These are phyloP conservation scores for Scleropages formosus DNA, from an alignment of 2,797 vertebrate genomes.

Conservation along the genomic window DNA sequence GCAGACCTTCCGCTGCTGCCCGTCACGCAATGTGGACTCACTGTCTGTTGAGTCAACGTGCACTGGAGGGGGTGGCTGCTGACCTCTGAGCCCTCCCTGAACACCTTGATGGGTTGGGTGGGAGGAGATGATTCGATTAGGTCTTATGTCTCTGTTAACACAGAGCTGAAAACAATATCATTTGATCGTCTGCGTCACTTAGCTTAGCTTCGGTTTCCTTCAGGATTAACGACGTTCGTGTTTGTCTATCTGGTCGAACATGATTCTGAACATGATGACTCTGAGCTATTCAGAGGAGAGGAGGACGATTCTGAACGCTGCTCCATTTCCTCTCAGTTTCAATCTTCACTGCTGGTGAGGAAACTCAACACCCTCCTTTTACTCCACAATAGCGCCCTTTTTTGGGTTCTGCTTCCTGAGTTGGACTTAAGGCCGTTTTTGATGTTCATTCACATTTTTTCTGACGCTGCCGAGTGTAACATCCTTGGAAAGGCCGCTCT, in stretches of 20 bases:
- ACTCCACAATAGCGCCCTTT: too few relatives aligned
- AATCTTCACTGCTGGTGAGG: not conserved
- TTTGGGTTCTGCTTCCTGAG: not conserved
- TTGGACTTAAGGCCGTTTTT: not conserved
- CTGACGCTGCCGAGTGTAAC: not conserved
- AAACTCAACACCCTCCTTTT: not conserved
- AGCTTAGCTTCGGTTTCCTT: too few relatives aligned
- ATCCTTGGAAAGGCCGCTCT: not conserved
- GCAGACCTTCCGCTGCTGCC: not conserved
- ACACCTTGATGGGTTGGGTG: constrained; percentile 6
- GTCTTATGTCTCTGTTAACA: not conserved
- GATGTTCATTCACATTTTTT: constrained; percentile 1
- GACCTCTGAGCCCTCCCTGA: constrained; percentile 11
- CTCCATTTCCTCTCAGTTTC: not conserved
- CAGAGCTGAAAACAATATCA: not conserved
- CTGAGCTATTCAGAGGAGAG: too few relatives aligned
- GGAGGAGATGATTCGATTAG: not conserved
- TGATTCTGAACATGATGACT: too few relatives aligned
- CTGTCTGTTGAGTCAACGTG: not conserved
- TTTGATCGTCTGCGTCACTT: too few relatives aligned
- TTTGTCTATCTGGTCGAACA: too few relatives aligned
- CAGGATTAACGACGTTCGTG: too few relatives aligned
- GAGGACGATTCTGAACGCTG: too few relatives aligned
- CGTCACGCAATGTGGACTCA: not conserved
- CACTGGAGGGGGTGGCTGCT: not conserved